Evolutionary conservation across 2,113 vertebrate genomes (phyloP), one percentile per base, ranked within the genome.

Genomic region (Amphilophus citrinellus): DNA sequence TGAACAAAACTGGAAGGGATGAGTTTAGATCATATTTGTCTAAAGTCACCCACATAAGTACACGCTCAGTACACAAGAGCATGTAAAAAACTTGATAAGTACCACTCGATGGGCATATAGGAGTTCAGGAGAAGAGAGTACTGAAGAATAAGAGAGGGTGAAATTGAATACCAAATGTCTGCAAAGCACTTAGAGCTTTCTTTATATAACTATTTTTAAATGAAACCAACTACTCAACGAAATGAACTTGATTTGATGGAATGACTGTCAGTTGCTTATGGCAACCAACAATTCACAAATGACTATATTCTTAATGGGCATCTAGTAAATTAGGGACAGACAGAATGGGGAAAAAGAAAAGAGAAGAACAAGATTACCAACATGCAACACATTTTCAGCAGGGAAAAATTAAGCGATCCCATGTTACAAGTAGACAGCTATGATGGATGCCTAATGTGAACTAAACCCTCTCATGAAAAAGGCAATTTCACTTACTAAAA

Each of bases 161-260:
- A 24, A 65, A 79, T 30, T 62, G 63, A 75, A 86, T 85, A 73
- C 32, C n/a, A 87, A 84, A 82, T 79, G 30, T 50, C 65, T 59
- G 76, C 39, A 11, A 84, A 73, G 77, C 78, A 58, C 75, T 80
- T 57, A 20, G 32, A 83, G 66, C 15, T 77, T 73, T 30, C 47
- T 86, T 77, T 92, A 79, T 80, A 22, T 24, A 78, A 80, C 83
- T 13, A 84, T 68, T 90, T 80, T 86, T 85, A 89, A 83, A 87
- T 76, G 58, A 85, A 85, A 62, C 80, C 62, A 84, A 77, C 79
- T 87, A 59, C 77, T 73, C 50, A 62, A 83, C 80, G 81, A 83
- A 87, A 89, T 89, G 73, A 83, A 75, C 80, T 86, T 88, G 62
- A 90, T 89, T 88, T 91, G 77, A 87, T 83, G 68, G 76, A 88